Evolutionary conservation across 2,888 invertebrate genomes (phyloP).

Genomic region (Antheraea yamamai): DNA sequence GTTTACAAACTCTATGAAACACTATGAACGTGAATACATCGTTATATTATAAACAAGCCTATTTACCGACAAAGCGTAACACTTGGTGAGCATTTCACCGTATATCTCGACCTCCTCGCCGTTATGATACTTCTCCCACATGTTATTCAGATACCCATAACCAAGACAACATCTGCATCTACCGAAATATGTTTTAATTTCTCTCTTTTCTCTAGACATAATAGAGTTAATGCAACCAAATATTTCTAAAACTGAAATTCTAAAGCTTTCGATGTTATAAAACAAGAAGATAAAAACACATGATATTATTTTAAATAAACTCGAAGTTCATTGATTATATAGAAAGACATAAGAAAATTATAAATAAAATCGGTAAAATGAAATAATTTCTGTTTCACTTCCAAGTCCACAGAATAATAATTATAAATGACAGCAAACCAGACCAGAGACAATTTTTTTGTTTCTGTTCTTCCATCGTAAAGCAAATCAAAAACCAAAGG

Average conservation of each 20-base stretch:
- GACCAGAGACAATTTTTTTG: no score
- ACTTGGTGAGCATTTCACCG: slow-evolving; percentile 60
- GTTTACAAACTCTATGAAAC: no score
- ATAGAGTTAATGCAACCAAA: background rate
- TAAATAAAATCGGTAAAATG: background rate
- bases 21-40: background rate
- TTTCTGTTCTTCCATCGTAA: no score
- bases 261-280: background rate
- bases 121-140: slow-evolving; percentile 51
- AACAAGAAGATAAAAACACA: background rate
- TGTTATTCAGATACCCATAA: slow-evolving; percentile 52
- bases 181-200: slow-evolving; percentile 45
- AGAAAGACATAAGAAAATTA: background rate
- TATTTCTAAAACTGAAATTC: background rate
- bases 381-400: no score
- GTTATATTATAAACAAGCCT: background rate
- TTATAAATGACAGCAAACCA: no score
- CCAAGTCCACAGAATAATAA: no score
- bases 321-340: background rate
- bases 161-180: slow-evolving; percentile 62
- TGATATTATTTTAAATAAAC: background rate
- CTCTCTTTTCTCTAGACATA: slow-evolving; percentile 25
- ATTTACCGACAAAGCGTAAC: slow-evolving; percentile 60
- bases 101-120: slow-evolving; percentile 50
- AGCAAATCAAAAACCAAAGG: no score